Evolutionary conservation across 2,888 invertebrate genomes (phyloP), one percentile per base, ranked within the genome.

Genomic region (Erpobdella octoculata): DNA sequence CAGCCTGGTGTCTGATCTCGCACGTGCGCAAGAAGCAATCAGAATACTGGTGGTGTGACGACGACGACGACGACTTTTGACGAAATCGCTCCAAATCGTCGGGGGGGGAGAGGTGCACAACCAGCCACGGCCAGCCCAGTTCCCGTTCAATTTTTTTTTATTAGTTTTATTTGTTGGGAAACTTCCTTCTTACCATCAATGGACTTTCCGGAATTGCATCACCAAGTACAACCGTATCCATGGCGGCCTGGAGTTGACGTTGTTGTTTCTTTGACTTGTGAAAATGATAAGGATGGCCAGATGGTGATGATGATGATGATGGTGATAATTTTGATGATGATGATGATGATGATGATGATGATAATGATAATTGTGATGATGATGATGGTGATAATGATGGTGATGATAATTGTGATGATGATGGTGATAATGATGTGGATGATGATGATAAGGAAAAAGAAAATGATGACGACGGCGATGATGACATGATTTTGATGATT

Each of bases 41-140:
- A 12, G 72, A 72, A 25, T 68, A 69, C 35, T 72, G 66, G 68
- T 72, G 72, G 72, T 72, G 72, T 35, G 72, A 72, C 33, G 66
- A 72, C 15, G 72, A 72, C 41, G 71, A 71, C 21, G 65, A 65
- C 21, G 35, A 36, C n/a, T 65, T 21, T n/a, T 33, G 36, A 65
- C 37, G 65, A 21, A 18, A 15, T 35, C 38, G 18, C 37, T n/a
- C n/a, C n/a, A n/a, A n/a, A n/a, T n/a, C n/a, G n/a, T n/a, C n/a
- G n/a, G n/a, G n/a, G n/a, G n/a, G n/a, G n/a, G n/a, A n/a, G n/a
- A n/a, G n/a, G n/a, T n/a, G n/a, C n/a, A n/a, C n/a, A n/a, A n/a
- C 18, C 5, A 61, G 61, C 28, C 28, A 28, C 8, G 33, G 15
- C 21, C 36, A 37, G 66, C 48, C 48, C 48, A 48, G 18, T 48